A percentile compares a stretch with the other conserved stretches of the same genome.
These are phyloP conservation scores for Podarcis cretensis DNA, from an alignment of 2,113 vertebrate species.

Conservation along the genomic window DNA sequence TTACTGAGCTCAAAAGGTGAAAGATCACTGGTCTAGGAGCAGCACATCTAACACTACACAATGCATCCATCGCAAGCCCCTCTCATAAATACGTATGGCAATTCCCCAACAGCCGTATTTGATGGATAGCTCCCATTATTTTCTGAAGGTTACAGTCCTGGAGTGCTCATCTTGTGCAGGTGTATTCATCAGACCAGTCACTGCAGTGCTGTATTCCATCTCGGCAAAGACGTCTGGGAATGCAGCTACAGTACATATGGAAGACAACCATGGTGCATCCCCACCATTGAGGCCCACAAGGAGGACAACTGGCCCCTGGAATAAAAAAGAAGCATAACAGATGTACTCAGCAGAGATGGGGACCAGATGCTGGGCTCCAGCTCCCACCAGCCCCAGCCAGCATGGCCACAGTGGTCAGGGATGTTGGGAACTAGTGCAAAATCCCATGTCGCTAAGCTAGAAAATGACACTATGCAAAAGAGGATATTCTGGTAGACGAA, in stretches of 20 bases:
- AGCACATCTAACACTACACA: not conserved
- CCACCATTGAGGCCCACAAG: conserved; percentile 75
- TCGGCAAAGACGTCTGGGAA: conserved; percentile 75
- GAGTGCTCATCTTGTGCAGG: conserved; percentile 60
- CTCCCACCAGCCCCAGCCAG: not conserved
- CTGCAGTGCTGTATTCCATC: conserved; percentile 76
- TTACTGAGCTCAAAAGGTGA: not conserved
- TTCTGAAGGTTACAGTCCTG: not conserved
- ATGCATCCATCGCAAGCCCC: not conserved
- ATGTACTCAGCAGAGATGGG: not conserved
- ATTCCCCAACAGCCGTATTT: not conserved
- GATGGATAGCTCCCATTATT: not conserved
- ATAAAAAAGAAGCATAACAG: conserved; percentile 17
- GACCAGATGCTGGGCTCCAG: not conserved
- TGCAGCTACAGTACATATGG: conserved; percentile 75
- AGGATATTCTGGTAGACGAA: not conserved
- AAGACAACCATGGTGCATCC: conserved; percentile 70
- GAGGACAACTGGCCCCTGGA: conserved; percentile 70
- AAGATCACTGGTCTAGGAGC: not conserved
- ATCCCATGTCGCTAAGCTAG: too few relatives aligned
- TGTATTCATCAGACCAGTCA: conserved; percentile 80
- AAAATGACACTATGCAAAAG: not conserved
- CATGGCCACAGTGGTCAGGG: too few relatives aligned
- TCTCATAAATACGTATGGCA: not conserved
- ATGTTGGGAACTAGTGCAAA: too few relatives aligned